Evolutionary conservation across 1,140 invertebrate genomes (phyloP).

Genomic region (Palaemon carinicauda): DNA sequence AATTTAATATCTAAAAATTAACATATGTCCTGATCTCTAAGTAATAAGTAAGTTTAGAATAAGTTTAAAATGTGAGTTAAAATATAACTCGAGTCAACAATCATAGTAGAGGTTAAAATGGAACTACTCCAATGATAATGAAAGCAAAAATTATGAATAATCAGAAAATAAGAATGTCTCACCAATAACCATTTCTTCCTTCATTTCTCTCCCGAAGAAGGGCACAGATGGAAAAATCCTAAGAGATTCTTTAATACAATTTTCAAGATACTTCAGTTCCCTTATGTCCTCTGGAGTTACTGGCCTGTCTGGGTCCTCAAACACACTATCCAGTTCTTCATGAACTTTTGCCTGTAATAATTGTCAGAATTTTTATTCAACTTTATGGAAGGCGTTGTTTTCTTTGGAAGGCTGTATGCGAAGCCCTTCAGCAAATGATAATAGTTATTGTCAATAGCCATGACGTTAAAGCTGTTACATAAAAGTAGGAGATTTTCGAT

Average conservation of each 20-base stretch:
- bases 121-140: too few relatives aligned
- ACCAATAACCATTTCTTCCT: conserved; percentile 74
- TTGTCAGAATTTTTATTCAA: background rate
- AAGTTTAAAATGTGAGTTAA: too few relatives aligned
- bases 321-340: conserved; percentile 80
- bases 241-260: conserved; percentile 79
- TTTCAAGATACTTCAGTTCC: conserved; percentile 85
- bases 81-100: too few relatives aligned
- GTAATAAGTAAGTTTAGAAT: too few relatives aligned
- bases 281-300: conserved; percentile 81
- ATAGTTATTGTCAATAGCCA: too few relatives aligned
- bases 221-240: conserved; percentile 84
- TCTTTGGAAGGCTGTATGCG: too few relatives aligned
- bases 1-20: too few relatives aligned
- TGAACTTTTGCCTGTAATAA: conserved; percentile 72
- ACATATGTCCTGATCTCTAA: too few relatives aligned
- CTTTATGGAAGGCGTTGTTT: background rate
- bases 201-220: conserved; percentile 75
- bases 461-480: too few relatives aligned
- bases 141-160: background rate
- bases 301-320: conserved; percentile 74
- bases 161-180: background rate
- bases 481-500: too few relatives aligned
- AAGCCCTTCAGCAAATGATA: too few relatives aligned
- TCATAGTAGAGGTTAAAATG: too few relatives aligned